Conservation (phyloP, 2,113 vertebrate genomes). For the Microcebus griseorufus region DNA sequence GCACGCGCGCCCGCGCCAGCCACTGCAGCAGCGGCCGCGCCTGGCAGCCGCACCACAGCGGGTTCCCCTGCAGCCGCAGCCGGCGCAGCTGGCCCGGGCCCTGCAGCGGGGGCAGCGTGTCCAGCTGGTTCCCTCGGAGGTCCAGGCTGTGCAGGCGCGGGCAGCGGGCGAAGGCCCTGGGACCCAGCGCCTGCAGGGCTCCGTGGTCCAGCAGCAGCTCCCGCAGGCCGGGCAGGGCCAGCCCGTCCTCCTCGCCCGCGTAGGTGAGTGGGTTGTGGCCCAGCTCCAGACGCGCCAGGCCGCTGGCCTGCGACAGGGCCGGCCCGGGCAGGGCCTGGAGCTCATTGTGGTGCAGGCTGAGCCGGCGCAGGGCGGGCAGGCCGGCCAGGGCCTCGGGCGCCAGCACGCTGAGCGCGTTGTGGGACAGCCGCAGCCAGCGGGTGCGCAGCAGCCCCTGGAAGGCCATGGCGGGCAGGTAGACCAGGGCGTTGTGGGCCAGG, state of each 20-base stretch:
- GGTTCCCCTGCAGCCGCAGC: slow-evolving; percentile 91
- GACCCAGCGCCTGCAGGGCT: slow-evolving; percentile 91
- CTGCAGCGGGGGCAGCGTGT: slow-evolving; percentile 87
- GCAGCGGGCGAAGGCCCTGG: slow-evolving; percentile 87
- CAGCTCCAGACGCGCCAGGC: slow-evolving; percentile 89
- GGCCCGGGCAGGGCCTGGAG: slow-evolving; percentile 92
- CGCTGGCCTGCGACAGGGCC: slow-evolving; percentile 90
- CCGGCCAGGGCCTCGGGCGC: slow-evolving; percentile 91
- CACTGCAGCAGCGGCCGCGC: slow-evolving; percentile 91
- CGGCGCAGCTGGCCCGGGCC: slow-evolving; percentile 84
- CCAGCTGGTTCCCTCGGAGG: slow-evolving; percentile 93
- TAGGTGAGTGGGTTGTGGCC: slow-evolving; percentile 95
- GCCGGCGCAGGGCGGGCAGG: slow-evolving; percentile 90
- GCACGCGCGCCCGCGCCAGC: slow-evolving; percentile 84
- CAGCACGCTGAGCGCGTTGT: slow-evolving; percentile 94
- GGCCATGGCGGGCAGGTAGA: slow-evolving; percentile 94
- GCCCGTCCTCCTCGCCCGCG: slow-evolving; percentile 87
- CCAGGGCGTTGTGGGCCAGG: slow-evolving; percentile 91
- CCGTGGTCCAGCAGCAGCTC: slow-evolving; percentile 92
- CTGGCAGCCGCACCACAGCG: slow-evolving; percentile 93
- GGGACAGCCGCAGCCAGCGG: slow-evolving; percentile 92
- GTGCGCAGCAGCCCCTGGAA: slow-evolving; percentile 94
- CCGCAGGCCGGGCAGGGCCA: slow-evolving; percentile 91
- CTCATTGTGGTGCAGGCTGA: slow-evolving; percentile 95
- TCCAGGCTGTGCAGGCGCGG: slow-evolving; percentile 89